Conservation (phyloP, 2,797 vertebrate species). For the Threskiornis aethiopicus region DNA sequence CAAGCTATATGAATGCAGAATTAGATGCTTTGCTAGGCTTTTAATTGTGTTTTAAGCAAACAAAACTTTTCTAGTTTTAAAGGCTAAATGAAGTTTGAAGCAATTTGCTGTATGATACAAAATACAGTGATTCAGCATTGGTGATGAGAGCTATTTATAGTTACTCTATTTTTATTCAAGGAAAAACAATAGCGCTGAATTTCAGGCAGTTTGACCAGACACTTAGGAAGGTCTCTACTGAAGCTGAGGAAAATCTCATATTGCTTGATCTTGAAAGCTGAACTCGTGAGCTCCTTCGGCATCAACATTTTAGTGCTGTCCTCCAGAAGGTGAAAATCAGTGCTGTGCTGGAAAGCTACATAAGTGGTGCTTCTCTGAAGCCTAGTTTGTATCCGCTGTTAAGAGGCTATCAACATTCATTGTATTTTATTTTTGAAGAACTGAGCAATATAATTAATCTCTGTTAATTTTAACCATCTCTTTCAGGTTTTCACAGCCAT, state of each 20-base stretch:
- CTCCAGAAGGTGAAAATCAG: neutral
- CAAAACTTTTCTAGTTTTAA: neutral
- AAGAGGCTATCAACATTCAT: fast-evolving
- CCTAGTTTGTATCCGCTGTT: fast-evolving
- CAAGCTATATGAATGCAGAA: fast-evolving
- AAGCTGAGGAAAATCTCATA: neutral
- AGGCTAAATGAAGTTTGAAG: neutral
- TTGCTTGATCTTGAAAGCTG: neutral
- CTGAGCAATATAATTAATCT: neutral
- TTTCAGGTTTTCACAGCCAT: neutral
- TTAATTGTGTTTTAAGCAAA: neutral
- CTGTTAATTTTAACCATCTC: neutral
- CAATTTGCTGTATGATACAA: neutral
- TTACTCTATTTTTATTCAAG: conserved; percentile 46
- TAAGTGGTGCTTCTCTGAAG: neutral
- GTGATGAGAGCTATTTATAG: conserved; percentile 28
- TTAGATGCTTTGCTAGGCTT: neutral
- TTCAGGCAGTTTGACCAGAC: conserved; percentile 36
- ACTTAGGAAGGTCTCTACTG: neutral
- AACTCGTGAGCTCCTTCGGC: neutral
- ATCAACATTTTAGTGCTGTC: neutral
- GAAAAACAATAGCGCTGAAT: conserved; percentile 46
- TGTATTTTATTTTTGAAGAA: neutral
- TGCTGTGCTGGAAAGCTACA: neutral
- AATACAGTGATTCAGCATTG: conserved; percentile 49